Evolutionary conservation across 2,888 invertebrate species (phyloP).

Genomic region (Kuschelorhynchus macadamiae): DNA sequence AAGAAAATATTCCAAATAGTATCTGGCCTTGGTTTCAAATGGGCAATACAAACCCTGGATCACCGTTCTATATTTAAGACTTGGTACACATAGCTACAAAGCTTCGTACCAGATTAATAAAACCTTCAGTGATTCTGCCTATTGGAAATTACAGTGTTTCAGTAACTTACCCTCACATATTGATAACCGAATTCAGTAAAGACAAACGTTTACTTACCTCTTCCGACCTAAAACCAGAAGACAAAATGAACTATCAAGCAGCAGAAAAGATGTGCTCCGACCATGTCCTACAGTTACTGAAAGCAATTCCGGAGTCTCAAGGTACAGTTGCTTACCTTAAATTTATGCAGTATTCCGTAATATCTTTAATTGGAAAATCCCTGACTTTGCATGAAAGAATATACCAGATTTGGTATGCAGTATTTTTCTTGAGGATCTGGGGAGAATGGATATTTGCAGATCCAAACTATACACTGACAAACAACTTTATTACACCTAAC

Average conservation of each 20-base stretch:
- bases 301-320: conserved; percentile 7
- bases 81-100: conserved; percentile 30
- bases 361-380: not conserved
- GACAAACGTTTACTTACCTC: conserved; percentile 33
- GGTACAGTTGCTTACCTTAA: not conserved
- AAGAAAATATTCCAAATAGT: not conserved
- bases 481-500: conserved; percentile 38
- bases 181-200: conserved; percentile 18
- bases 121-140: conserved; percentile 5
- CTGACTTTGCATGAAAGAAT: conserved; percentile 8
- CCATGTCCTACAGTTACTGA: conserved; percentile 7
- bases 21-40: conserved; percentile 27
- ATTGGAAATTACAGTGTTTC: conserved; percentile 16
- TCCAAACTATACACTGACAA: conserved; percentile 1
- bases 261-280: conserved; percentile 26
- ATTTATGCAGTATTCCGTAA: not conserved
- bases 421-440: conserved; percentile 41
- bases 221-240: conserved; percentile 26
- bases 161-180: conserved; percentile 3
- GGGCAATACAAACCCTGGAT: not conserved
- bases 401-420: conserved; percentile 39
- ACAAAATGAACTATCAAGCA: conserved; percentile 33
- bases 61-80: conserved; percentile 25
- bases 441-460: conserved; percentile 2
- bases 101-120: conserved; percentile 29